Base-by-base conservation (phyloP, 2,888 invertebrate genomes). In the Strigamia maritima region DNA sequence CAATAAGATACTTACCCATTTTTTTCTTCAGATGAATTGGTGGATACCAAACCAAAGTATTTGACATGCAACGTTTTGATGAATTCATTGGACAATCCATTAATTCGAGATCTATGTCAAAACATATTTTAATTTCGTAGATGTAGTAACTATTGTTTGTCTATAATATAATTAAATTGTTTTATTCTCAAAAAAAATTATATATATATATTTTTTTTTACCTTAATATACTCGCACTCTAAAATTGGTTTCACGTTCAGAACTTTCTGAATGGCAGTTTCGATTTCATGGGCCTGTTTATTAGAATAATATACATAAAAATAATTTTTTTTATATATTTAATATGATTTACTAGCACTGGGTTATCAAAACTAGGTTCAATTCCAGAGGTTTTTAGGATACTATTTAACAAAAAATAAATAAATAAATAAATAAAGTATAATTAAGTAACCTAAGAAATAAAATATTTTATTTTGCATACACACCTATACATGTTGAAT, bases 51-150 rank as follows among this genome's bases (percentile, higher is more conserved):
- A 81, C 74, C n/a, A 60, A 16, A 0, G 12, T 19, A n/a, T 80
- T 75, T 12, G 31, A 31, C 49, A 6, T 4, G 1, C 6, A 8
- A 38, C 19, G n/a, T 24, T 31, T 8, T 10, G 77, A n/a, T 6
- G 31, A 2, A 4, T 22, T 14, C 16, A 8, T 22, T n/a, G 49
- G 79, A 19, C 93, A 94, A 84, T 92, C 89, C 1, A 89, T 87
- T 19, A 92, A 84, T 49, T 89, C 85, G 24, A 94, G 85, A 0
- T 86, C 85, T 84, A 92, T 93, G 83, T 91, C 88, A 82, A 94
- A 91, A 83, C 94, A 94, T 77, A 94, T 89, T 24, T 92, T 88
- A 79, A 94, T 90, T 85, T 94, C 93, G 24, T 90, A 89, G 77
- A 94, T 84, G 83, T 90, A 90, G 2, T 88, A 89, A 24, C 88